Conservation (phyloP, 2,113 vertebrate species). For the Callopanchax toddi region DNA sequence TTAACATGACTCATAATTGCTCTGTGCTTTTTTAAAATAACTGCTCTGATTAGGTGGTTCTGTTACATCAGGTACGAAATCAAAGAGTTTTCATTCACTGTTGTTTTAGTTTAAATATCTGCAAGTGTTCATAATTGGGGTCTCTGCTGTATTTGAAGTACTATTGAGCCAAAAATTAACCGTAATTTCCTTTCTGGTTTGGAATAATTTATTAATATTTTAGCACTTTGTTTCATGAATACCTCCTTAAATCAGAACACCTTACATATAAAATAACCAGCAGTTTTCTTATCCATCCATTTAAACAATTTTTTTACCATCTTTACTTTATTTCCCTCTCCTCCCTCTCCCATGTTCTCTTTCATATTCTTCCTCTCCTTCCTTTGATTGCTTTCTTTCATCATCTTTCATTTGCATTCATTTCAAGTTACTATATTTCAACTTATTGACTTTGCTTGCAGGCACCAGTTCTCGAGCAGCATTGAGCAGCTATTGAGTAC, state of each 20-base stretch:
- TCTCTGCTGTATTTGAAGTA: background rate
- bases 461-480: background rate
- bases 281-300: too few relatives aligned
- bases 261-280: too few relatives aligned
- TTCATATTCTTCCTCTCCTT: background rate
- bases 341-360: slow-evolving; percentile 13
- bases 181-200: too few relatives aligned
- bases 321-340: background rate
- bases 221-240: slow-evolving; percentile 21
- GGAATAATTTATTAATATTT: too few relatives aligned
- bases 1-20: background rate
- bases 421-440: slow-evolving; percentile 24
- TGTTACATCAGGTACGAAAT: background rate
- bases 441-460: slow-evolving; percentile 11
- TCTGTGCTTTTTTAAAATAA: background rate
- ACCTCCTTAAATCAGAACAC: background rate
- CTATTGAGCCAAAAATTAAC: too few relatives aligned
- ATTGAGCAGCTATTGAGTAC: slow-evolving; percentile 7
- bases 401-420: slow-evolving; percentile 29
- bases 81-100: background rate
- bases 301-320: too few relatives aligned
- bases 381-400: slow-evolving; percentile 7
- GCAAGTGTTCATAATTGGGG: background rate
- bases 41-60: too few relatives aligned
- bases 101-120: background rate